These are phyloP conservation scores for Isaurus tuberculatus DNA, from an alignment of 92 coral and sea anemone species.

Conservation along the genomic window DNA sequence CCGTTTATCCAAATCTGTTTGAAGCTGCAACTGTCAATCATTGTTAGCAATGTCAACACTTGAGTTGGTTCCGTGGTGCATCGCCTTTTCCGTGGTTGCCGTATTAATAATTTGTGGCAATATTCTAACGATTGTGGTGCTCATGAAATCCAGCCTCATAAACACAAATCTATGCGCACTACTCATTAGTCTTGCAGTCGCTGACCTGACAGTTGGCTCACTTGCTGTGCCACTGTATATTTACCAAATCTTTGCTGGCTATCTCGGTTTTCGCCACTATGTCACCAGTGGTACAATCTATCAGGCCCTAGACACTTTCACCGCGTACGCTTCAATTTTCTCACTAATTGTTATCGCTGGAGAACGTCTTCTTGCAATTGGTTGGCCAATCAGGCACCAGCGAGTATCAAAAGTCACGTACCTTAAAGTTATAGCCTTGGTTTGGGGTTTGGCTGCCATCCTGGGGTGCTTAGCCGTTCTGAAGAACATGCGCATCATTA, in stretches of 20 bases:
- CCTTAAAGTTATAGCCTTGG: conserved; percentile 26
- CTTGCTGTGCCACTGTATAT: conserved; percentile 36
- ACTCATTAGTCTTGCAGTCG: conserved; percentile 27
- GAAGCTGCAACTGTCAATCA: background rate
- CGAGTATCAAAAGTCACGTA: background rate
- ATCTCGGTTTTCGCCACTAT: background rate
- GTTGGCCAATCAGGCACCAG: conserved; percentile 19
- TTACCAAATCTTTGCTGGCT: background rate
- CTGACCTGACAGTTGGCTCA: conserved; percentile 43
- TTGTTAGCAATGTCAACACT: conserved; percentile 9
- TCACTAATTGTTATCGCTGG: conserved; percentile 28
- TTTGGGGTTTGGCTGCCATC: conserved; percentile 25
- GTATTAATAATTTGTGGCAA: conserved; percentile 32
- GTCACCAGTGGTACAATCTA: background rate
- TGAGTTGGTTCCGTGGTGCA: conserved; percentile 39
- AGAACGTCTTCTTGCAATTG: conserved; percentile 25
- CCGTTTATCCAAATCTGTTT: background rate
- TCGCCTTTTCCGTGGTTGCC: conserved; percentile 27
- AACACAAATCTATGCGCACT: conserved; percentile 25
- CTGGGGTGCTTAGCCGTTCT: conserved; percentile 33
- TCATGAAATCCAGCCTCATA: conserved; percentile 26
- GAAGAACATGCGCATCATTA: conserved; percentile 9
- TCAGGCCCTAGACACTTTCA: conserved; percentile 21
- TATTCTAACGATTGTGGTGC: conserved; percentile 34
- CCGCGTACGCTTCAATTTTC: conserved; percentile 35